phyloP scores from a whole-genome alignment of 2,888 invertebrate species.

The Sinotaia quadrata region DNA sequence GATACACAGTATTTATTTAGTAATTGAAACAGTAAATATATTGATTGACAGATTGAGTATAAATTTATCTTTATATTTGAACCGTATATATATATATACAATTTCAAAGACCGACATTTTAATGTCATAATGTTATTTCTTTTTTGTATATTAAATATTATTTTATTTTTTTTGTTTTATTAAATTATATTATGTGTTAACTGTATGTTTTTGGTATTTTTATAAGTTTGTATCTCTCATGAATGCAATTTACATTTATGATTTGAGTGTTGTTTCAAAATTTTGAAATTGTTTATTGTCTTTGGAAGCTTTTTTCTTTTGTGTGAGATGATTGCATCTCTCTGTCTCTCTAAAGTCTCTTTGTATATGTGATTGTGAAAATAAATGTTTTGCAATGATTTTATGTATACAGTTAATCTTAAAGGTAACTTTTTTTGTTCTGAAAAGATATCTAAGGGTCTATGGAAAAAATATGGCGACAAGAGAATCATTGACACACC shows the following conservation, averaged over 20 bases:
- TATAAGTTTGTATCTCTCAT: too few species aligned
- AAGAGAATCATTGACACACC: constrained; percentile 97
- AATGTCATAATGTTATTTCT: too few species aligned
- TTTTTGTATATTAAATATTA: background rate
- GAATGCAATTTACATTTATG: constrained; percentile 1
- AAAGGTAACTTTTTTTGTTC: constrained; percentile 32
- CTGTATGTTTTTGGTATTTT: too few species aligned
- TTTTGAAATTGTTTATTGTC: background rate
- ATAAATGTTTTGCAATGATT: background rate
- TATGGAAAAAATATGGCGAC: constrained; percentile 99
- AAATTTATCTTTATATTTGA: too few species aligned
- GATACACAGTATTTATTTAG: too few species aligned
- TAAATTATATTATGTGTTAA: background rate
- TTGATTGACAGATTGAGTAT: too few species aligned
- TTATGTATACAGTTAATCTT: background rate
- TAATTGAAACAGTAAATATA: too few species aligned
- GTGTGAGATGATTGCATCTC: background rate
- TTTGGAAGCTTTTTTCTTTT: background rate
- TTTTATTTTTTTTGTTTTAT: constrained; percentile 7
- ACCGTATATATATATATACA: too few species aligned
- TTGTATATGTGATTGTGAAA: background rate
- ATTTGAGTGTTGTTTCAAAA: background rate
- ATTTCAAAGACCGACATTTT: too few species aligned
- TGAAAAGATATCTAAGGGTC: constrained; percentile 90
- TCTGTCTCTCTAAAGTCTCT: background rate